Evolutionary conservation across 2,113 vertebrate species (phyloP), one percentile per base, ranked within the genome.

Genomic region (Mobula hypostoma): DNA sequence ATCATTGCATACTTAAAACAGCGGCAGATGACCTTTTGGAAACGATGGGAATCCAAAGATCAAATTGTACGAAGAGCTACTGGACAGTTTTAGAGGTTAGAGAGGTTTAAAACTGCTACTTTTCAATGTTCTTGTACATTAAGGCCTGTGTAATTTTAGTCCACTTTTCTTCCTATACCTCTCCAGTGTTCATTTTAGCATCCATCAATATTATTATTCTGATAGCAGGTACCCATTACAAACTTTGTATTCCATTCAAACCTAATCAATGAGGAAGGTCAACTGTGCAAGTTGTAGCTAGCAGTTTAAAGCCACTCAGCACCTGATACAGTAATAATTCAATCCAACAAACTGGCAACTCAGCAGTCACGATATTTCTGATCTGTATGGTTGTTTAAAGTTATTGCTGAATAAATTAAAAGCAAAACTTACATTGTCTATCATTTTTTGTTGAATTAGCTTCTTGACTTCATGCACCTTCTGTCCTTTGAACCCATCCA

Each of bases 401-500:
- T 29, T 29, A 29, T 90, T 14, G 63, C 14, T 32, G 15, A 90
- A 36, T 68, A 90, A 90, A 90, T n/a, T 11, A 87, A 87, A 32
- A 68, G 24, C 76, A 58, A 82, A 85, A 97, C 96, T 5, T 95
- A 98, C 99, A 85, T 94, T 96, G 56, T 99, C 98, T 88, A 98
- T 95, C 98, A 99, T 98, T 96, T 96, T 97, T 96, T 97, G 98
- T 97, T 99, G 98, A 95, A 99, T 98, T 56, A 94, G 95, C 88
- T 99, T 99, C 97, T 99, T 99, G 36, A 98, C 98, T 94, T 99
- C 98, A 94, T 99, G 99, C 68, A 99, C 98, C 95, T 97, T 99
- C 94, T 98, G 97, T 6, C 98, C 99, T 95, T 99, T 97, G 97
- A 96, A 99, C 94, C 96, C 98, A 76, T 98, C 97, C 90, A 99